Conservation (phyloP, 2,113 vertebrate genomes). For the Myotis yumanensis region DNA sequence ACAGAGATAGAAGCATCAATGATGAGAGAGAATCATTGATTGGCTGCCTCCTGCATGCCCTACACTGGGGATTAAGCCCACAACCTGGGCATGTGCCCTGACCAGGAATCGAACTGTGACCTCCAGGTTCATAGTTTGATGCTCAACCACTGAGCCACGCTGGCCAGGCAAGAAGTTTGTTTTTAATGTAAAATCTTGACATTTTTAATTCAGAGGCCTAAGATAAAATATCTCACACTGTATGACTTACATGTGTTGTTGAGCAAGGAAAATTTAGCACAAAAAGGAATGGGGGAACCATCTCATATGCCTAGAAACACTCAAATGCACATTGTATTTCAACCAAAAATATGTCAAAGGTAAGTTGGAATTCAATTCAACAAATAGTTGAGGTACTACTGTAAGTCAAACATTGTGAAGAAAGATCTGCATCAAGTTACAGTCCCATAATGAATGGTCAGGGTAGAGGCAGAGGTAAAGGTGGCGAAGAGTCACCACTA, state of each 20-base stretch:
- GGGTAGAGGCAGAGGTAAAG: constrained; percentile 11
- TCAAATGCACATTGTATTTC: background rate
- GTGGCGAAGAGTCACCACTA: constrained; percentile 1
- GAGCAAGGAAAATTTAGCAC: constrained; percentile 35
- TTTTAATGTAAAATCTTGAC: background rate
- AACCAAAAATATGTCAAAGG: constrained; percentile 10
- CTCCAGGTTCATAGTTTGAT: too few species aligned
- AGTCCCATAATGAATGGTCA: constrained; percentile 30
- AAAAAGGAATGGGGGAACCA: constrained; percentile 20
- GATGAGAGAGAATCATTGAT: too few species aligned
- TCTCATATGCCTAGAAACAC: constrained; percentile 13
- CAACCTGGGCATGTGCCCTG: too few species aligned
- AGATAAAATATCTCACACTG: background rate
- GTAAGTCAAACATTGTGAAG: background rate
- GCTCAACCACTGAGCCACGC: too few species aligned
- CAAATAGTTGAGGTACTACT: background rate
- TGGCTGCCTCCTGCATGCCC: too few species aligned
- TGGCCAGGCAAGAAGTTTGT: too few species aligned
- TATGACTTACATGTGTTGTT: background rate
- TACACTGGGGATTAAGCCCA: too few species aligned
- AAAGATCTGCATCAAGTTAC: background rate
- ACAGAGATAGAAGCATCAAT: too few species aligned
- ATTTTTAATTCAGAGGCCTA: background rate
- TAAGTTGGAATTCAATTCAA: constrained; percentile 11
- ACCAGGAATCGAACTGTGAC: too few species aligned